Evolutionary conservation across 2,113 vertebrate species (phyloP).

Genomic region (Sterrhoptilus dennistouni): DNA sequence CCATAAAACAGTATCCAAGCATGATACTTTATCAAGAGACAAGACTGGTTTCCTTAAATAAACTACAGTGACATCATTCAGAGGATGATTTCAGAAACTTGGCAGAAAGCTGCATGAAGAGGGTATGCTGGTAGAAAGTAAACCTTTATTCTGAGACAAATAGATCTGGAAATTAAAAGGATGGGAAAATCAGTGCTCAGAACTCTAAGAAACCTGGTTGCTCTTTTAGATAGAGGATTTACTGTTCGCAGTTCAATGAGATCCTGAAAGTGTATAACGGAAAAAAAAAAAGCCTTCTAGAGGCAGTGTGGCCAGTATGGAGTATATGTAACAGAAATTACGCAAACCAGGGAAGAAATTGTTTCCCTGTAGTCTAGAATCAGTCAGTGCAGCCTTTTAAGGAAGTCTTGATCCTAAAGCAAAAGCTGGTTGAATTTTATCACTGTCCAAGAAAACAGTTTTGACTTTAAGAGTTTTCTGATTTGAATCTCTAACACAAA

Average conservation of each 20-base stretch:
- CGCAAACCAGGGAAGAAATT: not conserved
- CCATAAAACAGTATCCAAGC: constrained; percentile 68
- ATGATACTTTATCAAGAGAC: constrained; percentile 74
- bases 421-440: not conserved
- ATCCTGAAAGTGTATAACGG: not conserved
- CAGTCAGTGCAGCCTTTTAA: not conserved
- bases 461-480: not conserved
- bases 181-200: not conserved
- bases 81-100: constrained; percentile 55
- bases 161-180: not conserved
- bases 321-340: not conserved
- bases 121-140: constrained; percentile 23
- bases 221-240: not conserved
- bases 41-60: constrained; percentile 76
- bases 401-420: not conserved
- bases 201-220: not conserved
- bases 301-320: not conserved
- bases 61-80: constrained; percentile 76
- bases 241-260: not conserved
- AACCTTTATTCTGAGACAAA: not conserved
- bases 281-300: not conserved
- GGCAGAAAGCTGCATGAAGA: constrained; percentile 10
- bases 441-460: not conserved
- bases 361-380: not conserved
- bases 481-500: not conserved